Evolutionary conservation across 2,113 vertebrate genomes (phyloP).

Genomic region (Alligator mississippiensis): DNA sequence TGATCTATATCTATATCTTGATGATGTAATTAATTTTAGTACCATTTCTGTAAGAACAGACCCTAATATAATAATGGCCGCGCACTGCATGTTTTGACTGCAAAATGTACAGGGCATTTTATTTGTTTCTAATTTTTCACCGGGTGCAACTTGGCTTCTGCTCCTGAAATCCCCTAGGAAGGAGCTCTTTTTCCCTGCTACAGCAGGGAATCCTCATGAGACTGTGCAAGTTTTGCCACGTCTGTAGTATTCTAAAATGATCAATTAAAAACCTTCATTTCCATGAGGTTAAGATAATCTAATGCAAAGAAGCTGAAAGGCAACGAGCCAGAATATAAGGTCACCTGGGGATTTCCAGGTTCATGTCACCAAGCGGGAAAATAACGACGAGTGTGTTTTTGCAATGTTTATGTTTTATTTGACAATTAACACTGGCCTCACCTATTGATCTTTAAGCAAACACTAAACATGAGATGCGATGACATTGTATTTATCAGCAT

Average conservation of each 20-base stretch:
- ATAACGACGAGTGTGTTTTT: conserved; percentile 56
- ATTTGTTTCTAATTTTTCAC: background rate
- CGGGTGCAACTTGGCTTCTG: background rate
- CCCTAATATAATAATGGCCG: background rate
- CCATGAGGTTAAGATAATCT: conserved; percentile 54
- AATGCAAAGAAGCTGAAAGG: conserved; percentile 64
- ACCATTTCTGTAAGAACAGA: background rate
- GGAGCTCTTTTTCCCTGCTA: too few species aligned
- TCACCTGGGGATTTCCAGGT: conserved; percentile 37
- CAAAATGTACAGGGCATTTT: background rate
- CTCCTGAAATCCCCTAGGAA: background rate
- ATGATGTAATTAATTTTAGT: background rate
- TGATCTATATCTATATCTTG: background rate
- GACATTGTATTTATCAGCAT: conserved; percentile 63
- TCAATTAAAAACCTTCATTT: conserved; percentile 55
- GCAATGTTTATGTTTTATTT: conserved; percentile 66
- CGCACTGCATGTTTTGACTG: background rate
- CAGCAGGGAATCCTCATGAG: background rate
- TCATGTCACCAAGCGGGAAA: conserved; percentile 52
- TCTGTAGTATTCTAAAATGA: conserved; percentile 10
- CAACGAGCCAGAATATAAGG: conserved; percentile 59
- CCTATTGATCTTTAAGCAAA: conserved; percentile 71
- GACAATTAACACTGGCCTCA: conserved; percentile 59
- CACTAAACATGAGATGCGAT: conserved; percentile 21
- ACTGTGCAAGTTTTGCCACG: background rate